phyloP scores from a whole-genome alignment of 2,888 invertebrate species.

The Pemphredon lugubris region DNA sequence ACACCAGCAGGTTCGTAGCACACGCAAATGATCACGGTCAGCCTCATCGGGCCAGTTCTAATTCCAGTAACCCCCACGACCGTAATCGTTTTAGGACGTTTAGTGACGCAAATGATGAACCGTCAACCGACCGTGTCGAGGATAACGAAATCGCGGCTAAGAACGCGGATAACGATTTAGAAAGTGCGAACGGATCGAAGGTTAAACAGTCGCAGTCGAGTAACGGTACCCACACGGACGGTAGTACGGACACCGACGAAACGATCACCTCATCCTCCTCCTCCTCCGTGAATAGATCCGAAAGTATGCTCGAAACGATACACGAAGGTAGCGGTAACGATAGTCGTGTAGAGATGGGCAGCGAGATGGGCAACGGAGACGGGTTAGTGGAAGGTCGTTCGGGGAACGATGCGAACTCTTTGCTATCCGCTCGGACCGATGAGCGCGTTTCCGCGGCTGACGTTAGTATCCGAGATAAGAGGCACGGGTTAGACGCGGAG shows the following conservation, averaged over 20 bases:
- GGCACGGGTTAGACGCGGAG: too few species aligned
- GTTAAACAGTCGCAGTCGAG: slow-evolving; percentile 61
- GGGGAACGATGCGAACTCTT: slow-evolving; percentile 51
- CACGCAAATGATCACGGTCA: slow-evolving; percentile 63
- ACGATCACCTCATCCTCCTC: slow-evolving; percentile 60
- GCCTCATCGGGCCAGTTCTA: slow-evolving; percentile 74
- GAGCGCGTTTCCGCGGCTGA: slow-evolving; percentile 5
- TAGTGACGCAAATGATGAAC: slow-evolving; percentile 66
- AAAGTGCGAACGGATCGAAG: slow-evolving; percentile 42
- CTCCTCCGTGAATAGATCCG: slow-evolving; percentile 56
- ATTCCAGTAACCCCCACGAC: slow-evolving; percentile 78
- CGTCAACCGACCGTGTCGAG: slow-evolving; percentile 60
- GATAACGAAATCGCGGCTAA: slow-evolving; percentile 59
- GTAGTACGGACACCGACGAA: slow-evolving; percentile 64
- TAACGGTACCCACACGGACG: slow-evolving; percentile 58
- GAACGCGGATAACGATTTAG: slow-evolving; percentile 53
- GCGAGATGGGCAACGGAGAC: slow-evolving; percentile 31
- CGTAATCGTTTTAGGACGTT: slow-evolving; percentile 78
- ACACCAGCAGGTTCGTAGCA: slow-evolving; percentile 85
- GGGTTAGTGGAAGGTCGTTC: slow-evolving; percentile 55
- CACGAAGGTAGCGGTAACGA: slow-evolving; percentile 49
- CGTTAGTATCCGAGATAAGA: neutral
- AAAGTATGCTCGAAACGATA: too few species aligned
- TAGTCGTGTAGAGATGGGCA: slow-evolving; percentile 50
- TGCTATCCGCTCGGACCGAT: slow-evolving; percentile 22